Evolutionary conservation across 2,888 invertebrate genomes (phyloP).

Genomic region (Camptogramma bilineatum): DNA sequence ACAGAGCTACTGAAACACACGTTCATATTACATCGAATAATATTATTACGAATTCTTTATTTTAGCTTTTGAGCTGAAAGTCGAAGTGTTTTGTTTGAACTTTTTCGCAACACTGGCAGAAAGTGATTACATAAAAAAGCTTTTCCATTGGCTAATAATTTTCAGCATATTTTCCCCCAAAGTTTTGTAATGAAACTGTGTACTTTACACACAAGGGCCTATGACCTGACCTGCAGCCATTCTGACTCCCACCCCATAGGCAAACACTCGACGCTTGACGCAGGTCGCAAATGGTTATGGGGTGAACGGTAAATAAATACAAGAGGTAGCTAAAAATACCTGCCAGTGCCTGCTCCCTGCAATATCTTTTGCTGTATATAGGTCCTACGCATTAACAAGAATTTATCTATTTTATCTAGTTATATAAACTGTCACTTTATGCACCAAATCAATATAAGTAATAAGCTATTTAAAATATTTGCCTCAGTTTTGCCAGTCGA

Average conservation of each 20-base stretch:
- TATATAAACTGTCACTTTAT: too few relatives aligned
- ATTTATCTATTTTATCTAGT: too few relatives aligned
- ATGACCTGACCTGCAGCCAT: slow-evolving; percentile 38
- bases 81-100: slow-evolving; percentile 19
- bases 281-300: slow-evolving; percentile 38
- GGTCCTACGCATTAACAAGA: neutral
- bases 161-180: slow-evolving; percentile 30
- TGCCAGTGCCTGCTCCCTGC: slow-evolving; percentile 6
- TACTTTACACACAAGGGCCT: slow-evolving; percentile 32
- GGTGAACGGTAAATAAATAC: slow-evolving; percentile 36
- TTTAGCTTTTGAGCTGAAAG: slow-evolving; percentile 12
- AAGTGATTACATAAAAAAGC: slow-evolving; percentile 33
- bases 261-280: slow-evolving; percentile 44
- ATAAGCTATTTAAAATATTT: too few relatives aligned
- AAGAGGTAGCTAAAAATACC: slow-evolving; percentile 32
- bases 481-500: too few relatives aligned
- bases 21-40: neutral
- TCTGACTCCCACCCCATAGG: slow-evolving; percentile 38
- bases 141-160: slow-evolving; percentile 30
- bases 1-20: neutral
- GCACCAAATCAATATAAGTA: too few relatives aligned
- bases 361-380: slow-evolving; percentile 1
- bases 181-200: slow-evolving; percentile 38
- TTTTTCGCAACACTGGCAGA: slow-evolving; percentile 16
- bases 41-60: slow-evolving; percentile 3